A percentile compares a stretch with the other conserved stretches of the same genome.
Evolutionary conservation across 2,113 vertebrate genomes (phyloP).

Genomic region (Phalacrocorax brasilianus): DNA sequence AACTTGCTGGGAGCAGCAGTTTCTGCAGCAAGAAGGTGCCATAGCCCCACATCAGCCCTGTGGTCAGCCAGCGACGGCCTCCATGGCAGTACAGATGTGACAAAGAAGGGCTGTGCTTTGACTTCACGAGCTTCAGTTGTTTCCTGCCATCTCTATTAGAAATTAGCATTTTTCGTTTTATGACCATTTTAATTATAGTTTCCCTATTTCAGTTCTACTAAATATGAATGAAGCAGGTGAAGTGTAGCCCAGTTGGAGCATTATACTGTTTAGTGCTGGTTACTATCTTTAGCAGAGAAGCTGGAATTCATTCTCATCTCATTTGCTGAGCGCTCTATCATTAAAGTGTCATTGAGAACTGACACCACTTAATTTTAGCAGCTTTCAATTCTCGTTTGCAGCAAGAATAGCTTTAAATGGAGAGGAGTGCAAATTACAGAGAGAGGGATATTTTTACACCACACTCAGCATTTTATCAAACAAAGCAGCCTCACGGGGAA

Average conservation of each 20-base stretch:
- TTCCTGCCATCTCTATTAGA: background rate
- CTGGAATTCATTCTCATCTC: conserved; percentile 90
- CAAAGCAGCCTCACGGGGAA: conserved; percentile 83
- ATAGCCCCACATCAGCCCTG: background rate
- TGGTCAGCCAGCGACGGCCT: background rate
- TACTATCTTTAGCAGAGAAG: conserved; percentile 91
- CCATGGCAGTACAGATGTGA: background rate
- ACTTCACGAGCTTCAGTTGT: conserved; percentile 21
- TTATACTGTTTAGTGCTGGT: conserved; percentile 55
- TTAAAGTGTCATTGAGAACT: conserved; percentile 99
- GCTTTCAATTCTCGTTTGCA: conserved; percentile 88
- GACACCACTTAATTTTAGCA: conserved; percentile 99
- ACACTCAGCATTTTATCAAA: conserved; percentile 88
- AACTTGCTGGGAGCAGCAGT: background rate
- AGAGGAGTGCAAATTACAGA: conserved; percentile 80
- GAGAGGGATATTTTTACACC: conserved; percentile 85
- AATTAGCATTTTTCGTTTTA: conserved; percentile 36
- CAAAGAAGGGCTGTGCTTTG: background rate
- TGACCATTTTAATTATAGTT: conserved; percentile 59
- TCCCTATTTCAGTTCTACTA: conserved; percentile 59
- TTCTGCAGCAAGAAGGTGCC: background rate
- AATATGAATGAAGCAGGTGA: conserved; percentile 73
- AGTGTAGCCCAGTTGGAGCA: conserved; percentile 58
- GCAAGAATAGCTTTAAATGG: conserved; percentile 80
- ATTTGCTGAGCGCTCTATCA: conserved; percentile 92